Percentiles rank a stretch among this genome's conserved stretches.
Conservation (phyloP, 2,113 vertebrate species). For the Amazona guildingii region DNA sequence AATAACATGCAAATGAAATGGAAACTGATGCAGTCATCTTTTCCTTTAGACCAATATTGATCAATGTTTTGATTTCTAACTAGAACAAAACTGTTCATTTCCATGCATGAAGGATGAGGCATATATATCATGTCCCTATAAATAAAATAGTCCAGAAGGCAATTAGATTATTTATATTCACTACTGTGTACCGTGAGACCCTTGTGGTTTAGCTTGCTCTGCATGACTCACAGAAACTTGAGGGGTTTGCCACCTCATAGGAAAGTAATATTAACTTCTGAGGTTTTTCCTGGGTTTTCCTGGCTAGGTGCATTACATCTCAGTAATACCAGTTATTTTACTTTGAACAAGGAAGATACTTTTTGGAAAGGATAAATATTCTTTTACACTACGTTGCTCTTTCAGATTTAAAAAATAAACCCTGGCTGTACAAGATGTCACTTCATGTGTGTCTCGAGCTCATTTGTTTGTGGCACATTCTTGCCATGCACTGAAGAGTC, state of each 20-base stretch:
- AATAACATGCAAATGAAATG: neutral
- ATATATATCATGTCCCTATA: neutral
- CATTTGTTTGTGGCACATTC: neutral
- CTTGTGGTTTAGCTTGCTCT: neutral
- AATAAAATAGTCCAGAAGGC: neutral
- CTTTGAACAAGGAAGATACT: neutral
- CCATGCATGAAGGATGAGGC: neutral
- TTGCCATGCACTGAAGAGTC: neutral
- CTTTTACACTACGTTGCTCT: neutral
- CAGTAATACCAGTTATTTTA: neutral
- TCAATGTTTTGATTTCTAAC: neutral
- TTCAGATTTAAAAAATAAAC: neutral
- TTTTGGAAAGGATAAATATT: neutral
- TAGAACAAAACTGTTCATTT: neutral
- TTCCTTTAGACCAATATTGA: neutral
- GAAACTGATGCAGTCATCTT: neutral
- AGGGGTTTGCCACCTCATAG: neutral
- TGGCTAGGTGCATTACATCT: neutral
- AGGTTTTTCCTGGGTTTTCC: neutral
- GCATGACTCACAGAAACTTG: neutral
- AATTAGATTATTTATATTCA: neutral
- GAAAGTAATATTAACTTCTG: neutral
- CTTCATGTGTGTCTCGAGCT: neutral
- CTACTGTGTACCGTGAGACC: rapidly evolving
- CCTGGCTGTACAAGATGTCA: neutral